Conservation (phyloP, 2,797 vertebrate genomes). For the Bovichtus diacanthus region DNA sequence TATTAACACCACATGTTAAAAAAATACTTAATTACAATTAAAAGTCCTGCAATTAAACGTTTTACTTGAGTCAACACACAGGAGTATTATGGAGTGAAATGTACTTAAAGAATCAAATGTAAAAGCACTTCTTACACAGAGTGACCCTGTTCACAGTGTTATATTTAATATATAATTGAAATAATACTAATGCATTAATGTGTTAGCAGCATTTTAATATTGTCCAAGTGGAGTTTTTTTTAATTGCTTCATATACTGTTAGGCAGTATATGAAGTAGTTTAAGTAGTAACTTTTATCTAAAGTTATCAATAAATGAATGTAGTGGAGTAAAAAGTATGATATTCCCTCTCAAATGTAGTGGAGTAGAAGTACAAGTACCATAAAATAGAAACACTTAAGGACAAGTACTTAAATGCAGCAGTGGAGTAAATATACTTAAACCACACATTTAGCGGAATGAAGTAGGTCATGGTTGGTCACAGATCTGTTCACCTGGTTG, state of each 20-base stretch:
- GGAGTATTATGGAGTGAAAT: neutral
- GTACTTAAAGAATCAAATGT: neutral
- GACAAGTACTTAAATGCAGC: neutral
- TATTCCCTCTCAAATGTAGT: neutral
- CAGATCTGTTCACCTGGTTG: conserved; percentile 26
- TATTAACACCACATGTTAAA: neutral
- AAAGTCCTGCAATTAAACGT: neutral
- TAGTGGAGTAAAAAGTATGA: neutral
- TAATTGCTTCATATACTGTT: neutral
- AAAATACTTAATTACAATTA: too few relatives aligned
- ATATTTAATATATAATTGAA: neutral
- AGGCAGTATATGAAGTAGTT: too few relatives aligned
- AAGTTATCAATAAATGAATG: neutral
- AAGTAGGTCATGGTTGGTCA: neutral
- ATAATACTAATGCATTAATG: neutral
- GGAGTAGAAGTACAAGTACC: neutral
- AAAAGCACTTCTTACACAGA: neutral
- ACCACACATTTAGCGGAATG: neutral
- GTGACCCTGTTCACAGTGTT: neutral
- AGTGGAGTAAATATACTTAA: neutral
- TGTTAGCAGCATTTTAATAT: neutral
- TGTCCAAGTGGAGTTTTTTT: neutral
- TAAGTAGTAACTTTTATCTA: neutral
- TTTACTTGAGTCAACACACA: neutral
- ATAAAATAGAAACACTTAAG: neutral